Percentiles rank a stretch among this genome's conserved stretches.
Evolutionary conservation across 2,113 vertebrate species (phyloP).

Genomic region (Chaetura pelagica): DNA sequence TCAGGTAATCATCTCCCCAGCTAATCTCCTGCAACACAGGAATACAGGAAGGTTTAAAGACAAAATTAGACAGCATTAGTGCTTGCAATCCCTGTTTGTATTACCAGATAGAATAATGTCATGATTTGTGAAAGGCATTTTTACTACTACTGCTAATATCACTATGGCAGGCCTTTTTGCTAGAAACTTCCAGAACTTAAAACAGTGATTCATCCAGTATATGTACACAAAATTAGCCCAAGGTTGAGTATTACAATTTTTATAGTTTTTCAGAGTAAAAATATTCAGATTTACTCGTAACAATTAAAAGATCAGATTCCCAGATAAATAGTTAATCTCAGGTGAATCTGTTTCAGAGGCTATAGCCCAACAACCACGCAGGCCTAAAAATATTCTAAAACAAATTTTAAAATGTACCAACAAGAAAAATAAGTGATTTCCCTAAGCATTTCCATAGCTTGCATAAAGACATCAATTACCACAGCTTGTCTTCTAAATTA

Average conservation of each 20-base stretch:
- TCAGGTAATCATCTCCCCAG: background rate
- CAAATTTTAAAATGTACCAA: constrained; percentile 16
- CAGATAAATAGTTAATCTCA: background rate
- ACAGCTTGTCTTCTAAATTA: constrained; percentile 61
- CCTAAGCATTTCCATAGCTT: constrained; percentile 54
- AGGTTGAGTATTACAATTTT: background rate
- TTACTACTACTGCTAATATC: background rate
- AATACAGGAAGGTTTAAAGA: background rate
- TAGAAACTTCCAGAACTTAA: background rate
- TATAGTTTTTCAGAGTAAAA: background rate
- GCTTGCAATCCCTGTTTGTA: background rate
- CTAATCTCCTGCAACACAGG: background rate
- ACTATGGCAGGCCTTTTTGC: background rate
- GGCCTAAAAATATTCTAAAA: constrained; percentile 4
- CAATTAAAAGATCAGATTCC: background rate
- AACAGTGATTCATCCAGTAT: background rate
- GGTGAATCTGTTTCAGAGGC: background rate
- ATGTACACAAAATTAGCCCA: background rate
- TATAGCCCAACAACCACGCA: background rate
- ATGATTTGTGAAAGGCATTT: background rate
- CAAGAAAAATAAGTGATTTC: constrained; percentile 35
- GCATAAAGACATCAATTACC: constrained; percentile 70
- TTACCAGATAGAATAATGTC: background rate
- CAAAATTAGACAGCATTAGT: background rate
- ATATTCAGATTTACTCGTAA: background rate